phyloP scores from a whole-genome alignment of 2,888 invertebrate species.

The Clistopyga incitator region DNA sequence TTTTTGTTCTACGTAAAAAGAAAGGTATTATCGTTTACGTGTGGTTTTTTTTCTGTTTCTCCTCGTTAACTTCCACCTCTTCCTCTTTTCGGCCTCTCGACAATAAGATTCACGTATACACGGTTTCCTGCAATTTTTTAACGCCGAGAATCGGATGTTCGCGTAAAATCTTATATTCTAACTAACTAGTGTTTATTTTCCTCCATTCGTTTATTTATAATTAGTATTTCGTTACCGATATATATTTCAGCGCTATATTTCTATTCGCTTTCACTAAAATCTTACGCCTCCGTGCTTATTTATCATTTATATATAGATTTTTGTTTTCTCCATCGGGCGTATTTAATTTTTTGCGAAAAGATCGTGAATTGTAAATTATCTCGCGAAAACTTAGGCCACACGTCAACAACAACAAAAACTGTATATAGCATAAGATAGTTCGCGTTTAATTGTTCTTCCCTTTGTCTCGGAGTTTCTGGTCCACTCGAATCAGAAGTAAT shows the following conservation, averaged over 20 bases:
- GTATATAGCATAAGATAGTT: background rate
- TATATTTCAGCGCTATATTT: conserved; percentile 38
- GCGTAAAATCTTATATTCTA: conserved; percentile 41
- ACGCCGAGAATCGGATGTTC: conserved; percentile 11
- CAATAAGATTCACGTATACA: conserved; percentile 24
- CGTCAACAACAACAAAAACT: background rate
- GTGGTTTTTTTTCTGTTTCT: background rate
- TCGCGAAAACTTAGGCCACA: background rate
- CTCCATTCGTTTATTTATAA: conserved; percentile 38
- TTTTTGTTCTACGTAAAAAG: background rate
- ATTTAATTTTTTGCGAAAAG: background rate
- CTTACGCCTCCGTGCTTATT: conserved; percentile 11
- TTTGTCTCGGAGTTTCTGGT: background rate
- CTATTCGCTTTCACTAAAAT: conserved; percentile 17
- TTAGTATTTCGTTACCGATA: conserved; percentile 42
- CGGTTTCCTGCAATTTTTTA: conserved; percentile 7
- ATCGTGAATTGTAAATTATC: background rate
- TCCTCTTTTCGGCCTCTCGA: background rate
- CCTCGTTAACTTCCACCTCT: conserved; percentile 17
- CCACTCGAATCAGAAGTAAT: conserved; percentile 19
- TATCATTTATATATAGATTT: conserved; percentile 5
- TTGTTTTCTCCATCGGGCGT: conserved; percentile 22
- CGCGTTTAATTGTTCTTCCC: too few relatives aligned
- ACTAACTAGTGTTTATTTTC: conserved; percentile 25
- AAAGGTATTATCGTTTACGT: background rate